Evolutionary conservation across 2,888 invertebrate species (phyloP).

Genomic region (Ophion costatus): DNA sequence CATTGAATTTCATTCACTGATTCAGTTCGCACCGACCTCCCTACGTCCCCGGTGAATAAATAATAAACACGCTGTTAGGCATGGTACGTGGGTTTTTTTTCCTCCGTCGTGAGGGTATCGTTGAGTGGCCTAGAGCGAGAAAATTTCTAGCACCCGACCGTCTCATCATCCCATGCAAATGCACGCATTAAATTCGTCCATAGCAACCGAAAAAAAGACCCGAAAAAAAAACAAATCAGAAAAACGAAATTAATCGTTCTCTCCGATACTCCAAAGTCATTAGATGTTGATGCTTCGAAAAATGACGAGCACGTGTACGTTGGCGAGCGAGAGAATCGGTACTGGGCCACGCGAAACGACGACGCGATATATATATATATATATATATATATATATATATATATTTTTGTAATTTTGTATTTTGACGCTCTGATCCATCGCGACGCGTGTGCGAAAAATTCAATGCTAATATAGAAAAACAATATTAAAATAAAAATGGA

Average conservation of each 20-base stretch:
- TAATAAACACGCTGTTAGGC: neutral
- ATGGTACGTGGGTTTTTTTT: neutral
- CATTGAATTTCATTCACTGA: neutral
- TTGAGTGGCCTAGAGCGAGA: neutral
- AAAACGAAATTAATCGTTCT: slow-evolving; percentile 13
- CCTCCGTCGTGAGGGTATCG: neutral
- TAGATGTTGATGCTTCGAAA: slow-evolving; percentile 74
- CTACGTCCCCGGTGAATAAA: neutral
- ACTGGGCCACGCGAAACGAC: slow-evolving; percentile 68
- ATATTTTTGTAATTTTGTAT: slow-evolving; percentile 81
- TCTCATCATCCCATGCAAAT: slow-evolving; percentile 14
- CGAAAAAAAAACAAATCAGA: neutral
- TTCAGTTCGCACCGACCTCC: neutral
- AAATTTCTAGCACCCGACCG: neutral
- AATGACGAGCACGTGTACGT: slow-evolving; percentile 67
- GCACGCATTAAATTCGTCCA: neutral
- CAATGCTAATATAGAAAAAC: neutral
- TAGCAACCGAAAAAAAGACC: slow-evolving; percentile 19
- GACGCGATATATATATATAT: slow-evolving; percentile 74
- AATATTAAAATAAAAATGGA: slow-evolving; percentile 6
- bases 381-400: slow-evolving; percentile 75
- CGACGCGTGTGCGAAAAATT: slow-evolving; percentile 19
- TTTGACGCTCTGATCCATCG: slow-evolving; percentile 71
- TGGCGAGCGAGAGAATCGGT: slow-evolving; percentile 62
- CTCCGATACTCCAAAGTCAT: slow-evolving; percentile 56